phyloP scores from a whole-genome alignment of 2,797 vertebrate genomes.

The Sebastes alutus region DNA sequence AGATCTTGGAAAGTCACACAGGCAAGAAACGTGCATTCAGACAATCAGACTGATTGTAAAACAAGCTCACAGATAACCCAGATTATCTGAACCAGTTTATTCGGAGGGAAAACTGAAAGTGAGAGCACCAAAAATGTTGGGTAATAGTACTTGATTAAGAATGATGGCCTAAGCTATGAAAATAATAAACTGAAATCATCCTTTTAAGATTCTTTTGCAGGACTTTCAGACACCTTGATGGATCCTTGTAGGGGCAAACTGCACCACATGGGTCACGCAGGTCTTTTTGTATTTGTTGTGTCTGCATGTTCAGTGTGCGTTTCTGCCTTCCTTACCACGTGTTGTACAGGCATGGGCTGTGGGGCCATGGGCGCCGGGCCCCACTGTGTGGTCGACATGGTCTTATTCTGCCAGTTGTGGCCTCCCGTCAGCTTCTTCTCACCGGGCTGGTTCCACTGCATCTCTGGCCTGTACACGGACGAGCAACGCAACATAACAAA shows the following conservation, averaged over 20 bases:
- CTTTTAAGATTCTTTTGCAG: background rate
- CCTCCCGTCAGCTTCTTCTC: conserved; percentile 88
- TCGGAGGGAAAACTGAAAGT: no score
- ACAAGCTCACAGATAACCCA: rapidly evolving
- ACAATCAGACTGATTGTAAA: background rate
- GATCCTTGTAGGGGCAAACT: background rate
- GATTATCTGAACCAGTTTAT: no score
- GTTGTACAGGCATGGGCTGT: conserved; percentile 81
- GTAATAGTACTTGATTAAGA: background rate
- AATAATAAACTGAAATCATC: background rate
- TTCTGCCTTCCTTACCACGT: conserved; percentile 82
- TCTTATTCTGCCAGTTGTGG: conserved; percentile 87
- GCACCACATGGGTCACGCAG: no score
- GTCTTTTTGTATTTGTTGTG: background rate
- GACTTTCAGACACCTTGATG: conserved; percentile 5
- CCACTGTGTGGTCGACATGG: conserved; percentile 86
- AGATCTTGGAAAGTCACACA: background rate
- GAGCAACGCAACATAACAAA: background rate
- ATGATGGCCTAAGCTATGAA: background rate
- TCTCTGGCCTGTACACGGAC: conserved; percentile 81
- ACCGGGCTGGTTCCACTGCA: conserved; percentile 84
- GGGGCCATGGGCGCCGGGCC: conserved; percentile 81
- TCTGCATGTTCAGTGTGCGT: background rate
- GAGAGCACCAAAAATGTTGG: background rate
- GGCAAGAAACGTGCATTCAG: background rate